A percentile compares a stretch with the other conserved stretches of the same genome.
These are phyloP conservation scores for Trisateles emortualis DNA, from an alignment of 2,888 invertebrate species.

Conservation along the genomic window DNA sequence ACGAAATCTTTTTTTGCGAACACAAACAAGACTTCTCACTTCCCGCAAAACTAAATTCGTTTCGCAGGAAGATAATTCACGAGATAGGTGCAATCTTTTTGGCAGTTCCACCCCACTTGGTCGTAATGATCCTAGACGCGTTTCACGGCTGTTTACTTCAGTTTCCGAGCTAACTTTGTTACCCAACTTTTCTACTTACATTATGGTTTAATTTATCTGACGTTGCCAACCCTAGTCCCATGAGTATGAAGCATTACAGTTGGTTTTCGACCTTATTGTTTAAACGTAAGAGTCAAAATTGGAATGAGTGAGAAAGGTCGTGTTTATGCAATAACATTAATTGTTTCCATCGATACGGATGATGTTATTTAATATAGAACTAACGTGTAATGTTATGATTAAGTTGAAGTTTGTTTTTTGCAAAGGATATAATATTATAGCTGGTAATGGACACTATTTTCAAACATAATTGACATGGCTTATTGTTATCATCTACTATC, in stretches of 20 bases:
- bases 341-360: constrained; percentile 26
- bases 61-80: constrained; percentile 30
- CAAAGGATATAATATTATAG: not conserved
- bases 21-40: not conserved
- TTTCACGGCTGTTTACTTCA: constrained; percentile 55
- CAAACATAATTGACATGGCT: no score
- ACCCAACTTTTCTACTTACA: constrained; percentile 48
- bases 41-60: constrained; percentile 11
- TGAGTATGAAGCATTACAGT: constrained; percentile 5
- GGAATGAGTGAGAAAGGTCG: not conserved
- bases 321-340: constrained; percentile 28
- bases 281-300: not conserved
- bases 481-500: no score
- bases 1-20: constrained; percentile 1
- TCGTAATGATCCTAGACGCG: constrained; percentile 49
- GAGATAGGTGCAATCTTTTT: constrained; percentile 43
- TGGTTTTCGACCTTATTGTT: constrained; percentile 6
- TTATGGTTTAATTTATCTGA: constrained; percentile 45
- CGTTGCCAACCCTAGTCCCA: constrained; percentile 13
- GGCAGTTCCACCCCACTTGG: constrained; percentile 49
- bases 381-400: constrained; percentile 29
- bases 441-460: not conserved
- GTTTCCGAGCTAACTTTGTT: constrained; percentile 45
- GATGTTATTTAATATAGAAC: constrained; percentile 39
- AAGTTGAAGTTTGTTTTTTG: constrained; percentile 9